phyloP scores from a whole-genome alignment of 1,140 invertebrate genomes.

The Trichogramma pretiosum region DNA sequence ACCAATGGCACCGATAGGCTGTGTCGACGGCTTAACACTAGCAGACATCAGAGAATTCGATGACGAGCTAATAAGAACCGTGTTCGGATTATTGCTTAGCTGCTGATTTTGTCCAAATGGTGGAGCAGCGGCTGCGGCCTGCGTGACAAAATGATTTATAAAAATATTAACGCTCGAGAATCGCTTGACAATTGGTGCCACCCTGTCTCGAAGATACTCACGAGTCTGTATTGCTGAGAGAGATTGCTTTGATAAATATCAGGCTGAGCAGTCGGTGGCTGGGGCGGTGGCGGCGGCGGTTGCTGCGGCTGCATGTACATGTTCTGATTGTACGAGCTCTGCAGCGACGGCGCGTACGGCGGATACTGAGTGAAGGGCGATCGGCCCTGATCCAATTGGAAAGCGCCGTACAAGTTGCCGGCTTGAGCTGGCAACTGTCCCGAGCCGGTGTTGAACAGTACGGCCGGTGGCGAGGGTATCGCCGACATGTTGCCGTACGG shows the following conservation, averaged over 20 bases:
- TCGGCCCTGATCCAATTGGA: conserved; percentile 55
- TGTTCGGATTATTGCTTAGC: conserved; percentile 73
- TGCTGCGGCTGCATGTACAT: conserved; percentile 58
- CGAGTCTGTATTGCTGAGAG: conserved; percentile 66
- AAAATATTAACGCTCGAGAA: no score
- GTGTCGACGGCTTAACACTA: conserved; percentile 73
- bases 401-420: conserved; percentile 65
- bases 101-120: conserved; percentile 69
- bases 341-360: conserved; percentile 47
- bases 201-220: conserved; percentile 35
- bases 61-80: conserved; percentile 79
- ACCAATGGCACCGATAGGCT: conserved; percentile 75
- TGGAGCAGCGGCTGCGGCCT: conserved; percentile 51
- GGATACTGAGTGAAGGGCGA: conserved; percentile 61
- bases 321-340: conserved; percentile 58
- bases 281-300: conserved; percentile 46
- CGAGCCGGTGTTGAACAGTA: conserved; percentile 67
- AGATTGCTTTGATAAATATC: conserved; percentile 74
- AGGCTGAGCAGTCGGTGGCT: conserved; percentile 54
- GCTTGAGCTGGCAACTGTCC: conserved; percentile 63
- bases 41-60: conserved; percentile 84
- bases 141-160: conserved; percentile 10
- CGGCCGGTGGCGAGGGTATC: conserved; percentile 71
- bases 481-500: conserved; percentile 70
- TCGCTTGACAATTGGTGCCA: not conserved